Conservation (phyloP, 2,797 vertebrate genomes). For the Anas acuta region DNA sequence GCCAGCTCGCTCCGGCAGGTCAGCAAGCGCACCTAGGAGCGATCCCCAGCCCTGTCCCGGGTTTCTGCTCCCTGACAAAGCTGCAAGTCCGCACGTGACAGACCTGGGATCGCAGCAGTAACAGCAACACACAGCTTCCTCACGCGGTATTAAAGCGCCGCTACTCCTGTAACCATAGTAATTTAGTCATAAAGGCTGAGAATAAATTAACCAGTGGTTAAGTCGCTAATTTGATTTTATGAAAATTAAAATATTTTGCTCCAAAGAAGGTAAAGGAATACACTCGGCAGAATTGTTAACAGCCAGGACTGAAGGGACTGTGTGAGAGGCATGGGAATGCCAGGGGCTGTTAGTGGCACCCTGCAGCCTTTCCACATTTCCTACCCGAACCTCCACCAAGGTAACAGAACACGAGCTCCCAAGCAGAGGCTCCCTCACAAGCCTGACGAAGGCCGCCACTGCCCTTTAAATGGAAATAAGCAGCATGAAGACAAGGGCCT, state of each 20-base stretch:
- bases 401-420: not conserved
- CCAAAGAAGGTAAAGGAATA: not conserved
- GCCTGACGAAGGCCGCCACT: not conserved
- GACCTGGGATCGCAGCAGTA: fast-evolving
- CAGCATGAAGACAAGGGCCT: not conserved
- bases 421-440: not conserved
- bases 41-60: not conserved
- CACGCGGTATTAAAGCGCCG: fast-evolving
- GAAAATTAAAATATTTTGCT: not conserved
- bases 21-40: not conserved
- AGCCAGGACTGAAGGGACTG: not conserved
- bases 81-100: not conserved
- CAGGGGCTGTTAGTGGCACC: not conserved
- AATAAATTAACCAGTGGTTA: not conserved
- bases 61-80: not conserved
- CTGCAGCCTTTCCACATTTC: not conserved
- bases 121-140: not conserved
- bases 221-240: not conserved
- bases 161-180: not conserved
- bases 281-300: not conserved
- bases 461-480: not conserved
- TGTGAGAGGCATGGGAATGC: fast-evolving
- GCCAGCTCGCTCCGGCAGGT: fast-evolving
- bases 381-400: not conserved
- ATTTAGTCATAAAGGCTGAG: not conserved